These are phyloP conservation scores for Diceros bicornis DNA, from an alignment of 2,797 vertebrate species.

Conservation along the genomic window DNA sequence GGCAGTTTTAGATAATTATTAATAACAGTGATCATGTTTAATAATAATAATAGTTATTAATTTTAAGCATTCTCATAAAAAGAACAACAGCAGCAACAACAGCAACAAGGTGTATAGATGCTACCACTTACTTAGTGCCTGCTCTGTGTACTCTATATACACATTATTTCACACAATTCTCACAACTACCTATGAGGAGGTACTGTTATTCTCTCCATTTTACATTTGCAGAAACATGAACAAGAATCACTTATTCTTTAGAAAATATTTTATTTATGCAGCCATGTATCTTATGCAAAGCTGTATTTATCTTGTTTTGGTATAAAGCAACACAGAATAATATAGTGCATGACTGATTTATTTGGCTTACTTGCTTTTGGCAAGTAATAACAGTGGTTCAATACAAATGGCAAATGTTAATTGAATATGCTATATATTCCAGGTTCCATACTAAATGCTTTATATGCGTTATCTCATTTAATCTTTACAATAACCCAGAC, in stretches of 20 bases:
- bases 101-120: not conserved
- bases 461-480: constrained; percentile 9
- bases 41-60: not conserved
- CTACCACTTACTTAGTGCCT: not conserved
- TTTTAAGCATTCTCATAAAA: not conserved
- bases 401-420: constrained; percentile 53
- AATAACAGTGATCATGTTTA: not conserved
- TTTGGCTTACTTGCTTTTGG: constrained; percentile 47
- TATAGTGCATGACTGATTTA: not conserved
- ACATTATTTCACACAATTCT: constrained; percentile 2
- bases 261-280: constrained; percentile 45
- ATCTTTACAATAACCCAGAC: not conserved
- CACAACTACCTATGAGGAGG: not conserved
- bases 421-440: not conserved
- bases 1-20: not conserved
- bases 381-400: not conserved
- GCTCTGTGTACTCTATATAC: not conserved
- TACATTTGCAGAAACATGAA: constrained; percentile 14
- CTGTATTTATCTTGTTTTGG: not conserved
- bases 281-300: not conserved
- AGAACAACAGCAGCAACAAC: not conserved
- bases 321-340: constrained; percentile 10
- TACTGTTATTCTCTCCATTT: not conserved
- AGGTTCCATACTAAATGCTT: not conserved
- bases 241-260: not conserved